Evolutionary conservation across 2,113 vertebrate genomes (phyloP).

Genomic region (Mixornis gularis): DNA sequence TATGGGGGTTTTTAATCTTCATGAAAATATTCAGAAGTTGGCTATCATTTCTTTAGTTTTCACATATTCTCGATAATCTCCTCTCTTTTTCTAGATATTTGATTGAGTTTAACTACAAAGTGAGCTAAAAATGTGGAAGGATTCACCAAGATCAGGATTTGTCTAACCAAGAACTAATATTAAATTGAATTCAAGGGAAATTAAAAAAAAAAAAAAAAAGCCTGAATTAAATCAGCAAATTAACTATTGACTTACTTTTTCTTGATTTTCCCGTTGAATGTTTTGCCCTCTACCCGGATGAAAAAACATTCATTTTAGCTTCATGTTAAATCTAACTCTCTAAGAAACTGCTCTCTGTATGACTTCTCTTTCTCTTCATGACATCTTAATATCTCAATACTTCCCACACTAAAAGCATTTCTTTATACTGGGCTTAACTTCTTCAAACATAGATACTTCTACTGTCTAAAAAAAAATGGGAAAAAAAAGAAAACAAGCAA

Average conservation of each 20-base stretch:
- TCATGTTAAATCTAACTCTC: neutral
- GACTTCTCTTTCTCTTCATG: neutral
- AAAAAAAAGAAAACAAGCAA: neutral
- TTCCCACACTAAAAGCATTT: neutral
- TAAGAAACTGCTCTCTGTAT: neutral
- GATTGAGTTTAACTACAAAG: neutral
- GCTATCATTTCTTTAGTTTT: neutral
- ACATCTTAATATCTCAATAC: neutral
- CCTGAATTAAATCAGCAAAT: accelerated
- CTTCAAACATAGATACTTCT: neutral
- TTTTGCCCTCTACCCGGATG: neutral
- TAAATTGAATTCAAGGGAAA: neutral
- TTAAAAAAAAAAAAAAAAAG: neutral
- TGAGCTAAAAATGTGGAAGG: neutral
- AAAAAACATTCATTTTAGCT: neutral
- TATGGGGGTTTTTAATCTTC: neutral
- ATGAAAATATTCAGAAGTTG: neutral
- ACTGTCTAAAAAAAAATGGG: neutral
- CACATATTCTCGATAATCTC: accelerated
- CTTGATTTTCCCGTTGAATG: neutral
- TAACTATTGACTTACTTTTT: neutral
- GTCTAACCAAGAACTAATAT: neutral
- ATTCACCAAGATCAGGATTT: neutral
- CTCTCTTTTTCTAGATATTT: neutral
- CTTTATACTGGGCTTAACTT: neutral